Base-by-base conservation (phyloP, 2,797 vertebrate genomes). In the Platyrinchus mystaceus region DNA sequence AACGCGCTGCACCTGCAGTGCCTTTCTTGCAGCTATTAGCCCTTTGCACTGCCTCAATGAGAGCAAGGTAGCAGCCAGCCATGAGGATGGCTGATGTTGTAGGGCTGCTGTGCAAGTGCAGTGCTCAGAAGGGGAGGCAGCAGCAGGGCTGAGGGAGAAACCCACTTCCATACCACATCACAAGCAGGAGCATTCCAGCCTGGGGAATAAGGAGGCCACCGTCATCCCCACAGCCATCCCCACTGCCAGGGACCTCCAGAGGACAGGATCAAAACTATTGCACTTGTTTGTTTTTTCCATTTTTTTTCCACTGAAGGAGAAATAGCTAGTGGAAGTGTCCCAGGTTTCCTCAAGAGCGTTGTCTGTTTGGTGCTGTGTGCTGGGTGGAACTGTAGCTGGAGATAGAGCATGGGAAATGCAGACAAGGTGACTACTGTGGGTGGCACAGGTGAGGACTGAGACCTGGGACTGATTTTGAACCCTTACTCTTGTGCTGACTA, bases 381-480 rank as follows among this genome's bases (percentile, higher is more conserved):
- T 1, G 1, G 20, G 36, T 58, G 36, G 39, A 78, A 50, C n/a
- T 50, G 43, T 70, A 78, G 46, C 19, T 41, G 70, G n/a, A 68
- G 34, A 22, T 4, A 64, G 32, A 46, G 4, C 1, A 1, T 41
- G 62, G 39, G 24, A 81, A 77, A 83, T 56, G 26, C 37, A 75
- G 80, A 26, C 3, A 4, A 43, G 12, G 14, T 5, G 5, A 20
- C 22, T 66, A n/a, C 75, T 60, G 34, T 55, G 43, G 59, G 52
- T 41, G 80, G 55, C 2, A 2, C 27, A 44, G 62, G 7, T 46
- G 43, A 30, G 34, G 32, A 19, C 0, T 2, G 44, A 80, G 71
- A 64, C 8, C n/a, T 0, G 0, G 14, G 16, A 9, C 53, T 62
- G n/a, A 21, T 60, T n/a, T 22, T 39, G 17, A 23, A 36, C 30